Evolutionary conservation across 2,113 vertebrate species (phyloP), one percentile per base, ranked within the genome.

Genomic region (Myrmecobius fasciatus): DNA sequence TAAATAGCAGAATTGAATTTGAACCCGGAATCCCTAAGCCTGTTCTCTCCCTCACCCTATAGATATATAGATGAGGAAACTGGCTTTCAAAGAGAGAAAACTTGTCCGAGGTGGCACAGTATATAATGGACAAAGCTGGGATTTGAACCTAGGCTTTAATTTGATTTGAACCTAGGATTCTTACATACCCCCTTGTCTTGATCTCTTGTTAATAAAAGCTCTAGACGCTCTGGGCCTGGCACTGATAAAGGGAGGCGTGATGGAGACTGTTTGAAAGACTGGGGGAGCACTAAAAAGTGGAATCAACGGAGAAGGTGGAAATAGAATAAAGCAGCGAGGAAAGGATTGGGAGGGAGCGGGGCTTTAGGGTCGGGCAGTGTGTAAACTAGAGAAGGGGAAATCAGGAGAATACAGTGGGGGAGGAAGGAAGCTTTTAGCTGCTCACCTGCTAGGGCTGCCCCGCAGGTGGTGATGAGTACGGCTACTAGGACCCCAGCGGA

Each of bases 391-490:
- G n/a, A 43, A n/a, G 52, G 88, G 8, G 3, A 31, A 3, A 26
- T 0, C 0, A 43, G 52, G 60, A 2, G 92, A 17, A 92, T 43
- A 43, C 60, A 22, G 8, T 89, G 92, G 89, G 4, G 91, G 95
- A 94, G 90, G 97, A 53, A 83, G 89, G 93, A 91, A 95, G 47
- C 53, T 51, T 43, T 48, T 46, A 14, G 53, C 83, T 92, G 95
- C 98, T 99, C 99, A 99, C 99, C 99, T 96, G 99, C 99, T 94
- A 99, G 98, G 0, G 99, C 99, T 0, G 99, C 99, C 89, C 99
- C 99, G 88, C 98, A 99, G 88, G 99, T 99, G 98, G 99, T 99
- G 98, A 99, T 99, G 97, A 99, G 93, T 88, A 99, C 99, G 17
- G 99, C 99, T 0, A 97, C 95, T 25, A 99, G 98, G 92, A 99